Evolutionary conservation across 2,797 vertebrate species (phyloP).

Genomic region (Vespertilio murinus): DNA sequence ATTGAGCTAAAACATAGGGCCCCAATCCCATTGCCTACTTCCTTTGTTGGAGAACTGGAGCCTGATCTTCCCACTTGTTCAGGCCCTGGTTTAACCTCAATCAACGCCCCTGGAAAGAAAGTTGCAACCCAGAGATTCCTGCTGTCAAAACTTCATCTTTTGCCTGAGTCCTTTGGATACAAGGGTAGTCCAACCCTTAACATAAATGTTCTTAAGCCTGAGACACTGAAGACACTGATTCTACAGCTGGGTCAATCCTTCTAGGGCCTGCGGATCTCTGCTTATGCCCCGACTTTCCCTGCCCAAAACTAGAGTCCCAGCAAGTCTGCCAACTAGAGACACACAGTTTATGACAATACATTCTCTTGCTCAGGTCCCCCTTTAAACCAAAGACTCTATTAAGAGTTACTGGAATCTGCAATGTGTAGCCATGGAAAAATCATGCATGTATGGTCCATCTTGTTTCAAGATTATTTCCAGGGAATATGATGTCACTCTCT

Average conservation of each 20-base stretch:
- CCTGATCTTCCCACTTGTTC: background rate
- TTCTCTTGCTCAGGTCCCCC: background rate
- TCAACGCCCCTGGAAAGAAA: background rate
- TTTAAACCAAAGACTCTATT: background rate
- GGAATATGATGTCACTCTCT: background rate
- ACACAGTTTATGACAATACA: background rate
- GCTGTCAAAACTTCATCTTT: background rate
- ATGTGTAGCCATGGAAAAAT: background rate
- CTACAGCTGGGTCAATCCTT: background rate
- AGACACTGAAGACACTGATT: slow-evolving; percentile 6
- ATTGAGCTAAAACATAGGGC: too few species aligned
- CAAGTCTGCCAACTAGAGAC: background rate
- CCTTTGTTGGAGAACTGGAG: background rate
- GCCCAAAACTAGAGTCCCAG: background rate
- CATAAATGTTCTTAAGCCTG: background rate
- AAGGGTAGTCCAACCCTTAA: background rate
- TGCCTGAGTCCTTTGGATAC: background rate
- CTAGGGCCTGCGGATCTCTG: background rate
- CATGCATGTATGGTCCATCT: background rate
- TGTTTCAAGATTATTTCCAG: background rate
- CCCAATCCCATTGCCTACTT: background rate
- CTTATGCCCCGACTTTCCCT: background rate
- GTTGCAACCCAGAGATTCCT: background rate
- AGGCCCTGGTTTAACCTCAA: background rate
- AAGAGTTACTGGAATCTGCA: background rate